phyloP scores from a whole-genome alignment of 64 coral and sea anemone genomes.

The Montipora foliosa region DNA sequence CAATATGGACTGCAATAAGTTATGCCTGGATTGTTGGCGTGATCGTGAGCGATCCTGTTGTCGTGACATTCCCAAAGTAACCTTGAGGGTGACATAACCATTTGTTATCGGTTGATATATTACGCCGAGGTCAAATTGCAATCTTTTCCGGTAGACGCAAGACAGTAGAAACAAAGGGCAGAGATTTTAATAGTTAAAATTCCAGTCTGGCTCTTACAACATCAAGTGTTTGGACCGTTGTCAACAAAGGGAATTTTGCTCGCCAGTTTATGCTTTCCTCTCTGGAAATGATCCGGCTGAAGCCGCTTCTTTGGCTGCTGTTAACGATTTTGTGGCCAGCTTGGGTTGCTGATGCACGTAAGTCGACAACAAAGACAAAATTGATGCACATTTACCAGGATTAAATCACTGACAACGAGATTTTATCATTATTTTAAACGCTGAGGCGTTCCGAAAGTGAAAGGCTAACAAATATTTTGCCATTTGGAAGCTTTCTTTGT shows the following conservation, averaged over 20 bases:
- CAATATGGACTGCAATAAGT: not conserved
- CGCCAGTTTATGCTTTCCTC: not conserved
- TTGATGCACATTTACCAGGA: not conserved
- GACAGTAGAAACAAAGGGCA: not conserved
- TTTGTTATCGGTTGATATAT: not conserved
- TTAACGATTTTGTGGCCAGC: not conserved
- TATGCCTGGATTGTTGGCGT: not conserved
- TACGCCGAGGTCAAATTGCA: constrained; percentile 33
- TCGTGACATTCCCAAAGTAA: not conserved
- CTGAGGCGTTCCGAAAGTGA: not conserved
- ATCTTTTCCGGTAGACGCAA: not conserved
- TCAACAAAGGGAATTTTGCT: not conserved
- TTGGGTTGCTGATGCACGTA: not conserved
- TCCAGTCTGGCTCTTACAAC: not conserved
- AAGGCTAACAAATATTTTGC: too few species aligned
- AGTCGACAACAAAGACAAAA: not conserved
- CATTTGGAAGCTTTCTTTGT: too few species aligned
- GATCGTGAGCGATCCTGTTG: not conserved
- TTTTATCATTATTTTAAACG: not conserved
- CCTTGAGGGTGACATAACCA: not conserved
- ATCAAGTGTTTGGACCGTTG: not conserved
- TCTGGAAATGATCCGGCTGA: not conserved
- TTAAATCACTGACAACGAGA: not conserved
- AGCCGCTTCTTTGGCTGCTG: not conserved
- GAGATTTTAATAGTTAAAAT: not conserved